Base-by-base conservation (phyloP, 2,888 invertebrate genomes). In the Eristalinus aeneus region DNA sequence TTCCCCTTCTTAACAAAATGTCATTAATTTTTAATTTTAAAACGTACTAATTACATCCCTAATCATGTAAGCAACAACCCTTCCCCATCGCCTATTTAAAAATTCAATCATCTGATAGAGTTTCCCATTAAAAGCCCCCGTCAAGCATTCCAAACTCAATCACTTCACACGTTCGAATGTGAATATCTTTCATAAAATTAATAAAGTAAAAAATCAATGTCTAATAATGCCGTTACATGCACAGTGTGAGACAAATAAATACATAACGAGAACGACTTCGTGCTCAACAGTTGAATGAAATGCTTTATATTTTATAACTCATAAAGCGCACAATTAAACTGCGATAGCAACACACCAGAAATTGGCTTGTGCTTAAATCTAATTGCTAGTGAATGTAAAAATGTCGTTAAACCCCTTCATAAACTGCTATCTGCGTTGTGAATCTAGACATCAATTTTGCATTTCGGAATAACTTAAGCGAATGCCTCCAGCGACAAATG, bases 331-430 rank as follows among this genome's bases (percentile, higher is more conserved):
- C 58, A 74, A 65, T 65, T 65, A 74, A 65, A 65, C 58, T 65
- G 56, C 9, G 74, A 65, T 65, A 74, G 58, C 56, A 20, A 74
- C 58, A 74, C 58, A 58, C 36, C 65, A 65, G 39, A 58, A 74
- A 74, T 65, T 65, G 39, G 64, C n/a, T 65, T 58, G 36, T 20
- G 58, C 32, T 65, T 72, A 74, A 74, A 74, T 54, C 74, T 74
- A 65, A 74, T 74, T 74, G 65, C 56, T 65, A 74, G 72, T 63
- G 46, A 31, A 72, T 22, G 65, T 65, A 74, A 74, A 65, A 74
- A 65, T 58, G 58, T 65, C 65, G 58, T 74, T 39, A 74, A 74
- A 74, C 58, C 27, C 39, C 69, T 63, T 54, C 63, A 71, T 64
- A 54, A 54, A 54, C 31, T 20, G 9, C 27, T 68, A 68, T 61